Evolutionary conservation across 1,140 invertebrate species (phyloP), one percentile per base, ranked within the genome.

Genomic region (Psix sp.): DNA sequence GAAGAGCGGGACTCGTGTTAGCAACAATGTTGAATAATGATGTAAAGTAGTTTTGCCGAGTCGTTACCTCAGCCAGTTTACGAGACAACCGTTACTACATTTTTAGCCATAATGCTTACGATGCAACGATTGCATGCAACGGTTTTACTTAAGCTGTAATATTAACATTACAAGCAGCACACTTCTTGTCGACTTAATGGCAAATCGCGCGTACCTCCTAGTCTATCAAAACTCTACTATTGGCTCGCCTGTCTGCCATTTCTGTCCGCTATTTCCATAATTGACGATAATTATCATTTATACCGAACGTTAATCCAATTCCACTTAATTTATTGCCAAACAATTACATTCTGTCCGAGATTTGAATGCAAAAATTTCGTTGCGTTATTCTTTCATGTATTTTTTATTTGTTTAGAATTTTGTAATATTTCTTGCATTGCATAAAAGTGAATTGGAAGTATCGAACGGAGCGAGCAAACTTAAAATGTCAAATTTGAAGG

Each of bases 21-120:
- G 67, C 59, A 72, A 72, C 67, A 72, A 72, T 72, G 67, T 72
- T 72, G 67, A 72, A 72, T 72, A 72, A 72, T 71, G 57, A 71
- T 63, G 67, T 71, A 63, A 62, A 71, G 66, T 39, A 71, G 62
- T 71, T 71, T 71, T 29, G 31, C 49, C 42, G 57, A 62, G 66
- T 62, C 66, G 66, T 71, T 71, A 62, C 48, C 57, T 71, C 66
- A 49, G 57, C 18, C 56, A 62, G 56, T 70, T 70, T 70, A 70
- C 48, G 66, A 70, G 66, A 60, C 66, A 70, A 70, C 66, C 66
- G 66, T 70, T 70, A 54, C 56, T 54, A 60, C 66, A 70, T 70
- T 70, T 70, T 70, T 70, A 54, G 65, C 54, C 29, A 60, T 70
- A 46, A 48, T 45, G 48, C 33, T 48, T 46, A 59, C 52, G 65